Evolutionary conservation across 2,797 vertebrate genomes (phyloP).

Genomic region (Alosa sapidissima): DNA sequence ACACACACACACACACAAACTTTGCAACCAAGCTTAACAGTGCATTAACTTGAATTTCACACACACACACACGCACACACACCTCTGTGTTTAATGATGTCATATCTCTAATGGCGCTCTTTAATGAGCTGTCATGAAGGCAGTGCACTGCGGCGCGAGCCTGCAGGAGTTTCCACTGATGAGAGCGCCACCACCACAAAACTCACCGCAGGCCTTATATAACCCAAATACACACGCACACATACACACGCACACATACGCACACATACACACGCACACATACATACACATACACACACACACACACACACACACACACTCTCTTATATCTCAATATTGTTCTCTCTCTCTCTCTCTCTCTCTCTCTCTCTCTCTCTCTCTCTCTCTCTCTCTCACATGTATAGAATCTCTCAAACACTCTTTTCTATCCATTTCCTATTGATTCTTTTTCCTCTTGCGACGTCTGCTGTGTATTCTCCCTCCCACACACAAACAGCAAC

Average conservation of each 20-base stretch:
- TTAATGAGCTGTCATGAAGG: constrained; percentile 9
- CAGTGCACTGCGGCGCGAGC: background rate
- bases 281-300: background rate
- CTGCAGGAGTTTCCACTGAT: background rate
- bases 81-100: background rate
- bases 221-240: background rate
- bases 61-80: background rate
- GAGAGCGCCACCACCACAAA: background rate
- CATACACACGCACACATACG: constrained; percentile 12
- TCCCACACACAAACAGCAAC: too few relatives aligned
- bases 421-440: background rate
- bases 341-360: background rate
- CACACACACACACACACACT: background rate
- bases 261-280: background rate
- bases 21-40: background rate
- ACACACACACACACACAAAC: background rate
- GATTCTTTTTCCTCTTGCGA: too few relatives aligned
- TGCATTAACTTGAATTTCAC: background rate
- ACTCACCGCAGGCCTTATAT: background rate
- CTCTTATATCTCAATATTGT: background rate
- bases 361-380: too few relatives aligned
- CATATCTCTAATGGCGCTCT: background rate
- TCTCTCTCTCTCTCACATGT: background rate
- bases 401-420: background rate
- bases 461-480: too few relatives aligned